phyloP scores from a whole-genome alignment of 2,797 vertebrate species.

The Phoeniculus purpureus region DNA sequence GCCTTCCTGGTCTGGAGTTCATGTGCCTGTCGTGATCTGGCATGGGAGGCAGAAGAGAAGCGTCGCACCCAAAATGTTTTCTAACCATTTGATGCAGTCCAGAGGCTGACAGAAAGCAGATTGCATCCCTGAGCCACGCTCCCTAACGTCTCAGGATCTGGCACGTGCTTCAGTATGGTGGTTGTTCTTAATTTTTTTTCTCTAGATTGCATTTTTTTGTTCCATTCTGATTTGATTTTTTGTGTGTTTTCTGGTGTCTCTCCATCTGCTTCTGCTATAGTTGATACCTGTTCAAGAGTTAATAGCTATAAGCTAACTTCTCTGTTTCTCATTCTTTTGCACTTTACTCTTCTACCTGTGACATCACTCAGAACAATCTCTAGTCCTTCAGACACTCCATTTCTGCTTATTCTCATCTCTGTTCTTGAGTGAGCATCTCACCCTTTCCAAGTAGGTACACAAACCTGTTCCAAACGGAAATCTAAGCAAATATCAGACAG shows the following conservation, averaged over 20 bases:
- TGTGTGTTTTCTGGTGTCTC: not conserved
- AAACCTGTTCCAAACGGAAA: not conserved
- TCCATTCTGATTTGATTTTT: not conserved
- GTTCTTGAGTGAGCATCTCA: not conserved
- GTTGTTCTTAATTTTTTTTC: not conserved
- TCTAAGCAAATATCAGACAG: not conserved
- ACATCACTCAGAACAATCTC: not conserved
- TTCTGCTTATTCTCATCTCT: not conserved
- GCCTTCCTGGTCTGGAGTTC: not conserved
- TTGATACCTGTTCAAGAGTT: not conserved
- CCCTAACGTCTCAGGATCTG: not conserved
- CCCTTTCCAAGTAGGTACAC: not conserved
- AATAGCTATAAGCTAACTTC: not conserved
- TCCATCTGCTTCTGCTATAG: not conserved
- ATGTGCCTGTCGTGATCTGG: not conserved
- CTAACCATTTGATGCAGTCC: rapidly evolving
- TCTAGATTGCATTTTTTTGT: not conserved
- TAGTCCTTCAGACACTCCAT: not conserved
- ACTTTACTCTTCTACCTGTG: not conserved
- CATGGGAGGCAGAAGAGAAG: not conserved
- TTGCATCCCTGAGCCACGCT: not conserved
- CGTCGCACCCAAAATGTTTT: not conserved
- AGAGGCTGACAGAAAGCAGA: not conserved
- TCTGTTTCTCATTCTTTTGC: not conserved
- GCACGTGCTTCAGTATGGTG: not conserved